Evolutionary conservation across 2,113 vertebrate species (phyloP), one percentile per base, ranked within the genome.

Genomic region (Mystacornis crossleyi): DNA sequence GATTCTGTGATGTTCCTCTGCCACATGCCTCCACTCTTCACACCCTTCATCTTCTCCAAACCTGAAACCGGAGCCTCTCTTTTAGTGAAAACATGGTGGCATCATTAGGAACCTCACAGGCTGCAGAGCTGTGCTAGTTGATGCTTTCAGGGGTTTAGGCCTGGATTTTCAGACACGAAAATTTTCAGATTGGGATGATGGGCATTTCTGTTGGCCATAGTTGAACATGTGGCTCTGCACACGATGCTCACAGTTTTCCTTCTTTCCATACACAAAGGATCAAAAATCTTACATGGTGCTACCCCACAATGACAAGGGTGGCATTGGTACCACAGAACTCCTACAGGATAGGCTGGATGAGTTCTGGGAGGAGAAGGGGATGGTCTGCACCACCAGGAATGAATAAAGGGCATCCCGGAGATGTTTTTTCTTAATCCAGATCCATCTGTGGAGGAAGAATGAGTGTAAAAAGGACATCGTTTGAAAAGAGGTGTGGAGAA

Each of bases 251-350:
- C 24, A 5, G 5, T 69, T 50, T 11, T 69, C 26, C 57, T 71
- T 75, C 47, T 55, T 55, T 69, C 36, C 36, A n/a, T 19, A n/a
- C 4, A 26, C 10, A 69, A 72, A 72, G 57, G 36, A 42, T 42
- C 34, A 12, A 51, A 86, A 93, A 10, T n/a, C 40, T 57, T 34
- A 1, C 4, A 0, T 0, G 5, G n/a, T 40, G 33, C 14, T 61
- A 18, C 20, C 10, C 28, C 18, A 66, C 24, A 17, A 7, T 12
- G 21, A 2, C 24, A 31, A 42, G 19, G 19, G 24, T 18, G 10
- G 9, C 7, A 6, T 2, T 29, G 50, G 15, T 23, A 24, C 60
- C 50, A 43, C 40, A 34, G 2, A 43, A 8, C 23, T 34, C 0
- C 40, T 20, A 1, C 21, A 54, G 57, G 38, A 19, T 66, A 31